A percentile compares a stretch with the other conserved stretches of the same genome.
Conservation (phyloP, 2,888 invertebrate genomes). For the Drosophila dives region DNA sequence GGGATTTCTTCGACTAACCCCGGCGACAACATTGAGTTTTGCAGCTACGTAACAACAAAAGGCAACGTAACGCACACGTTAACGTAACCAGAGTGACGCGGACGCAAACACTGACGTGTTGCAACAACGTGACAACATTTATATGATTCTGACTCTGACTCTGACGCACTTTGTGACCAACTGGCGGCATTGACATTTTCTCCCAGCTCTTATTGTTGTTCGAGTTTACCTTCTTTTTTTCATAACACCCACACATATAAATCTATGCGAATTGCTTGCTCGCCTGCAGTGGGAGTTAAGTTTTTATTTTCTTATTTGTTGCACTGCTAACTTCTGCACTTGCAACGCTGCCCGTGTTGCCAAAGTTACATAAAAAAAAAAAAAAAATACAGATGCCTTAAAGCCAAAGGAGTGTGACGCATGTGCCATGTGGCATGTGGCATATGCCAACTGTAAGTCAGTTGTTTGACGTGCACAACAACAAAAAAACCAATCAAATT, state of each 20-base stretch:
- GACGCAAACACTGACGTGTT: conserved; percentile 46
- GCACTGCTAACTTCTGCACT: conserved; percentile 29
- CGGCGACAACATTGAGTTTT: conserved; percentile 7
- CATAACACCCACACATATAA: background rate
- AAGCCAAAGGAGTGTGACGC: background rate
- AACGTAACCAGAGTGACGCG: conserved; percentile 44
- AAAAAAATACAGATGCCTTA: background rate
- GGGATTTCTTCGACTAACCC: conserved; percentile 70
- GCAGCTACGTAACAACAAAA: conserved; percentile 49
- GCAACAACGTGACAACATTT: conserved; percentile 61
- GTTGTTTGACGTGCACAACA: conserved; percentile 1
- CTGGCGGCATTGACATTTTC: conserved; percentile 41
- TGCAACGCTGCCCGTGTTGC: conserved; percentile 33
- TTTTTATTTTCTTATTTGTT: conserved; percentile 12
- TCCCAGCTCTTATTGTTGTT: background rate
- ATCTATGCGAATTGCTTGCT: background rate
- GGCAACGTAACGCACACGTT: conserved; percentile 44
- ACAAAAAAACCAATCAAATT: conserved; percentile 29
- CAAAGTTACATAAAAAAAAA: conserved; percentile 29
- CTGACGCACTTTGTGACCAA: conserved; percentile 60
- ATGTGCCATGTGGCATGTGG: background rate
- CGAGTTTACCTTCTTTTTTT: background rate
- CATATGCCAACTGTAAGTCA: conserved; percentile 5
- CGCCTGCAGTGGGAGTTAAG: conserved; percentile 20
- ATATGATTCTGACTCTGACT: conserved; percentile 36